A percentile compares a stretch with the other conserved stretches of the same genome.
phyloP scores from a whole-genome alignment of 2,113 vertebrate species.

The Piprites chloris region DNA sequence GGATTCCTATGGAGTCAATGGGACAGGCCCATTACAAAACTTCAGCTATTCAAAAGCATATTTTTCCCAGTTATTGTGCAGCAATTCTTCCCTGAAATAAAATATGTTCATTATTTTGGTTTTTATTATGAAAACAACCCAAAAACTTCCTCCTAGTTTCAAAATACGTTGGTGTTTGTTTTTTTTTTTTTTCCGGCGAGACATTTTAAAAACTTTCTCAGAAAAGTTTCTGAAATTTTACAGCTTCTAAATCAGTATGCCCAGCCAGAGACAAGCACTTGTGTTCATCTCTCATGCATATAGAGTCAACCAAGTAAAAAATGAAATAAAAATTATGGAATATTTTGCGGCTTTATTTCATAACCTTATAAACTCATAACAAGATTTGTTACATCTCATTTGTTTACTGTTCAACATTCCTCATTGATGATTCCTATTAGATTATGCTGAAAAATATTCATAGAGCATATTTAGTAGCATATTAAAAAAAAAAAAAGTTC shows the following conservation, averaged over 20 bases:
- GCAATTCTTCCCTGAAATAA: not conserved
- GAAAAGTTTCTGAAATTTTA: not conserved
- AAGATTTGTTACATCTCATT: not conserved
- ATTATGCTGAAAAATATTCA: not conserved
- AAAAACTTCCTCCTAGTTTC: not conserved
- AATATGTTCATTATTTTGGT: not conserved
- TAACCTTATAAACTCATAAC: not conserved
- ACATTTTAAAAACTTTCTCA: not conserved
- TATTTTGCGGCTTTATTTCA: not conserved
- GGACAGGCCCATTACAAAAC: not conserved
- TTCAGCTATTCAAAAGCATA: not conserved
- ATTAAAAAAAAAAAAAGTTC: not conserved
- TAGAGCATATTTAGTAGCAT: not conserved
- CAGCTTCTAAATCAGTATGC: not conserved
- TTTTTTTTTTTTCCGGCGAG: not conserved
- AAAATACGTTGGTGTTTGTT: fast-evolving
- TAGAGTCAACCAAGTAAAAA: not conserved
- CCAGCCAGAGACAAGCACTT: not conserved
- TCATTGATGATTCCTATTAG: not conserved
- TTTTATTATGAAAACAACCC: not conserved
- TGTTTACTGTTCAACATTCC: not conserved
- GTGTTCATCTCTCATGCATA: not conserved
- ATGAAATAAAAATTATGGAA: not conserved
- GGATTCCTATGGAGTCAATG: not conserved
- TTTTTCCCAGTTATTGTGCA: not conserved